These are phyloP conservation scores for Eurystomus glaucurus DNA, from an alignment of 2,797 vertebrate species.

Conservation along the genomic window DNA sequence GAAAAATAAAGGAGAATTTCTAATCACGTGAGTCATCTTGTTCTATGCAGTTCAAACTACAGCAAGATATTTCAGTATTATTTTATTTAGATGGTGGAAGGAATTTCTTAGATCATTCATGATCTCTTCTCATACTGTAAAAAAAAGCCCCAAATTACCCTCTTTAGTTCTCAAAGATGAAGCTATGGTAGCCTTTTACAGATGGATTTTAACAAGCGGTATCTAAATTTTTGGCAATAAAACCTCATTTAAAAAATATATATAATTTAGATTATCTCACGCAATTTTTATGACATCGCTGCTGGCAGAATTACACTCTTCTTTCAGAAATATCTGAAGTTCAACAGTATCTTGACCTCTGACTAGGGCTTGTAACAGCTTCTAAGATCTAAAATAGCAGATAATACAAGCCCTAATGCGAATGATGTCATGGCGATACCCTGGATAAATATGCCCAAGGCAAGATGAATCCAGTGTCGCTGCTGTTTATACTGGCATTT, in stretches of 20 bases:
- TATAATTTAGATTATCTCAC: background rate
- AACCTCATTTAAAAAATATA: background rate
- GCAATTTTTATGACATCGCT: background rate
- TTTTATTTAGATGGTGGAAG: constrained; percentile 36
- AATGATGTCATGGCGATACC: constrained; percentile 10
- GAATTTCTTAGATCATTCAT: constrained; percentile 22
- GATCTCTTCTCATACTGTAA: constrained; percentile 13
- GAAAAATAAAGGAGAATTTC: constrained; percentile 36
- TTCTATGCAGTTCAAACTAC: constrained; percentile 42
- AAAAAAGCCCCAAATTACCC: background rate
- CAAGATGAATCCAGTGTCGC: background rate
- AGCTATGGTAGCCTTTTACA: background rate
- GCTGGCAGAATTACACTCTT: background rate
- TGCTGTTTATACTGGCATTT: constrained; percentile 20
- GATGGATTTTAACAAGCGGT: background rate
- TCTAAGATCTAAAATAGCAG: constrained; percentile 6
- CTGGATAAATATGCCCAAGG: constrained; percentile 48
- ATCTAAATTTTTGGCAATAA: constrained; percentile 19
- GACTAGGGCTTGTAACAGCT: background rate
- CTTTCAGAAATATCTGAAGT: constrained; percentile 33
- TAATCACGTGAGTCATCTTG: background rate
- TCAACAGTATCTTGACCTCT: constrained; percentile 63
- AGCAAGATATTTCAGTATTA: constrained; percentile 24
- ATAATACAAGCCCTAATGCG: background rate
- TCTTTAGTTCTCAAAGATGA: constrained; percentile 8